Percentiles rank a stretch among this genome's conserved stretches.
These are phyloP conservation scores for Bombylius major DNA, from an alignment of 2,888 invertebrate genomes.

Conservation along the genomic window DNA sequence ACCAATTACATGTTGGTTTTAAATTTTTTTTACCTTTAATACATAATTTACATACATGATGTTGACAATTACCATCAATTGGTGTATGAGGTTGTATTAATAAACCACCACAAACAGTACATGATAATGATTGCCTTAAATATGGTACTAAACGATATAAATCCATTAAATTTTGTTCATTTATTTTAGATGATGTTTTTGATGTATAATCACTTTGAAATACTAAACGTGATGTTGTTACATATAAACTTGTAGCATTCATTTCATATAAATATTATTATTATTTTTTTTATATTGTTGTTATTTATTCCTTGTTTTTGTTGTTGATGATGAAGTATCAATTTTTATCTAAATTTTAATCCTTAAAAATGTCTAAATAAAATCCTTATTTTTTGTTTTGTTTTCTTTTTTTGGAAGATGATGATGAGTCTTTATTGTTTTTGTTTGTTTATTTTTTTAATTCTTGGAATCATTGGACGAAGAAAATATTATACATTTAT, in stretches of 20 bases:
- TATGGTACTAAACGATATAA: slow-evolving; percentile 72
- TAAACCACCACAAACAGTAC: slow-evolving; percentile 78
- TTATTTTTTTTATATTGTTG: no score
- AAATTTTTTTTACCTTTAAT: slow-evolving; percentile 73
- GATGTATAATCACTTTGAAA: slow-evolving; percentile 17
- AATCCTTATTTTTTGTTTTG: no score
- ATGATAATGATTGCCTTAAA: slow-evolving; percentile 74
- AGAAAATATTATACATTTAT: no score
- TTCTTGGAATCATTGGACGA: no score
- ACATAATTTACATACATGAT: slow-evolving; percentile 77
- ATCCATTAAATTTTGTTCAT: slow-evolving; percentile 63
- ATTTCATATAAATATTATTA: slow-evolving; percentile 12
- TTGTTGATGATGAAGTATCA: no score
- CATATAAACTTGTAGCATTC: slow-evolving; percentile 28
- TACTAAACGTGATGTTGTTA: slow-evolving; percentile 25
- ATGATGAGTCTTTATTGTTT: no score
- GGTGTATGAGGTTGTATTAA: slow-evolving; percentile 72
- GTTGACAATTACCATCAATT: slow-evolving; percentile 65
- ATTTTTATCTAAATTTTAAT: no score
- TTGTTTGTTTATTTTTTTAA: no score
- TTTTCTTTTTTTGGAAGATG: no score
- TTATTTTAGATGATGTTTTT: no score
- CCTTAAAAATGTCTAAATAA: no score
- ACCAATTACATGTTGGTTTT: slow-evolving; percentile 73
- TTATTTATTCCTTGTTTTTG: no score